These are phyloP conservation scores for Mesorhabditis belari DNA, from an alignment of 2,888 invertebrate species.

Conservation along the genomic window DNA sequence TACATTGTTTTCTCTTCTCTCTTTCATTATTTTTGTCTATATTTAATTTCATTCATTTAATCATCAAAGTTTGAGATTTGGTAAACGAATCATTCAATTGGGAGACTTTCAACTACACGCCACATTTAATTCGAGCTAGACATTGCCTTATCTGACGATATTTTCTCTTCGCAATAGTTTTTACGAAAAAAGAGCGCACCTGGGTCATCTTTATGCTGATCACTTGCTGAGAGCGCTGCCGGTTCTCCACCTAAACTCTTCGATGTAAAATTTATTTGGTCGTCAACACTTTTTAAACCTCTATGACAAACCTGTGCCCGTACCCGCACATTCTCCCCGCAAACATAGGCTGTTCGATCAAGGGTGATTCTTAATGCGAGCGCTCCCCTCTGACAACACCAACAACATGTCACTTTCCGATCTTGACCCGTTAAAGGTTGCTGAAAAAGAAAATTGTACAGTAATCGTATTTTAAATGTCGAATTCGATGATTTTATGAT, in stretches of 20 bases:
- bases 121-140: too few relatives aligned
- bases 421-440: slow-evolving; percentile 66
- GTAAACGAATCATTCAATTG: too few relatives aligned
- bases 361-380: slow-evolving; percentile 66
- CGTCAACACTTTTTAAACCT: background rate
- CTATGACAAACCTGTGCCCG: slow-evolving; percentile 61
- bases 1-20: too few relatives aligned
- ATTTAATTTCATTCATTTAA: too few relatives aligned
- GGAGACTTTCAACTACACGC: too few relatives aligned
- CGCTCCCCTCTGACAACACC: slow-evolving; percentile 69
- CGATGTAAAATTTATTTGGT: background rate
- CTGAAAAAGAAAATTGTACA: slow-evolving; percentile 55
- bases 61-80: too few relatives aligned
- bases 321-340: slow-evolving; percentile 48
- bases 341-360: slow-evolving; percentile 69
- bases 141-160: too few relatives aligned
- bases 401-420: slow-evolving; percentile 65
- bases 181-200: too few relatives aligned
- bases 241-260: slow-evolving; percentile 37
- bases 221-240: slow-evolving; percentile 25
- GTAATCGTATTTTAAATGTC: too few relatives aligned
- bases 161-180: too few relatives aligned
- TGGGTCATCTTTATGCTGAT: slow-evolving; percentile 30
- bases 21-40: too few relatives aligned
- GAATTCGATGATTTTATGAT: too few relatives aligned